Evolutionary conservation across 2,888 invertebrate genomes (phyloP), one percentile per base, ranked within the genome.

Genomic region (Troglohyphantes excavatus): DNA sequence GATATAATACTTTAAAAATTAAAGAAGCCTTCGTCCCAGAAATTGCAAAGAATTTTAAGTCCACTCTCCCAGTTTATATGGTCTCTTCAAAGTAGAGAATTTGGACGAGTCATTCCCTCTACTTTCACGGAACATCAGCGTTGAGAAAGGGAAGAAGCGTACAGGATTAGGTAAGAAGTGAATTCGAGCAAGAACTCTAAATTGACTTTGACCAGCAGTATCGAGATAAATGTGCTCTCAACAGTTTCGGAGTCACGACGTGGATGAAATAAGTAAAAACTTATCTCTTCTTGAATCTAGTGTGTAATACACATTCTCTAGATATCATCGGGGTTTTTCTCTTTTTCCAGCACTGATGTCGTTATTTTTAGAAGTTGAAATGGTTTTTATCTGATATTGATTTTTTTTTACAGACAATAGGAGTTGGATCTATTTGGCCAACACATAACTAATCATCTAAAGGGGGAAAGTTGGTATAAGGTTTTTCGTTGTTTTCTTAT

Each of bases 201-300:
- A 75, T 75, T 75, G 53, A 61, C 75, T 75, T 61, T 19, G 29
- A 75, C 59, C 33, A n/a, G 29, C 19, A 33, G 26, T 21, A 75
- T 59, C 29, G 29, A 75, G 59, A 75, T 75, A 75, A 75, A 75
- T 75, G 75, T 61, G 27, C 59, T 75, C 53, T 75, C 75, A 26
- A 29, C 61, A 29, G 19, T 11, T 19, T 1, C 19, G 3, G 59
- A 46, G 72, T 72, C 72, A 46, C 72, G 26, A 46, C 26, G 72
- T 72, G 72, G 27, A 46, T 72, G 72, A 72, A 72, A 72, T 46
- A 72, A 72, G 46, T 72, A 53, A 72, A 72, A 72, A 72, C 9
- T 46, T 46, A 46, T 53, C n/a, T 53, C 53, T 53, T 53, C 53
- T 1, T 5, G n/a, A 53, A 53, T 53, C 53, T 53, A 53, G 53